These are phyloP conservation scores for Sylvicapra grimmia DNA, from an alignment of 2,113 vertebrate genomes.

Conservation along the genomic window DNA sequence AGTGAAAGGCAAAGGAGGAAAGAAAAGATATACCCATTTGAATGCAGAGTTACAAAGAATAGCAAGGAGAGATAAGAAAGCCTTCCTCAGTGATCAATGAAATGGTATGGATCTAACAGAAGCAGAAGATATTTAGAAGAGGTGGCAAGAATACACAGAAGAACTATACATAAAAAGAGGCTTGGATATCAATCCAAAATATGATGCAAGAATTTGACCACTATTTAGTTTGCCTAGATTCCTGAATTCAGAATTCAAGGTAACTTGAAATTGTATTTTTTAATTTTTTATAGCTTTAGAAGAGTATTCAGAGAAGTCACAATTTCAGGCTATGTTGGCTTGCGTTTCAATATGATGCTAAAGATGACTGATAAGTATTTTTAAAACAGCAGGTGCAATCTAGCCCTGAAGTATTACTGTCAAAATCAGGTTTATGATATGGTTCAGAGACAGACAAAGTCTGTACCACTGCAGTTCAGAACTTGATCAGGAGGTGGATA, in stretches of 20 bases:
- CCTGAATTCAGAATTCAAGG: neutral
- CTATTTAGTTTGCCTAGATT: neutral
- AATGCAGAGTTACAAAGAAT: neutral
- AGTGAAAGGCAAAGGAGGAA: neutral
- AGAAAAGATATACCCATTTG: neutral
- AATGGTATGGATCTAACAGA: neutral
- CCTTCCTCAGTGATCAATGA: neutral
- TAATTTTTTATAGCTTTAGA: neutral
- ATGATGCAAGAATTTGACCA: neutral
- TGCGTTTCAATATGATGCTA: neutral
- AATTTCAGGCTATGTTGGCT: neutral
- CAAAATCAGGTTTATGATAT: neutral
- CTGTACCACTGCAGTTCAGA: neutral
- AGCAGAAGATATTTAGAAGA: neutral
- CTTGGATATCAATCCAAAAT: neutral
- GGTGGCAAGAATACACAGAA: neutral
- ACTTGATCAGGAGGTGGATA: neutral
- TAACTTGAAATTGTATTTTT: neutral
- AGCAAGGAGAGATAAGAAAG: neutral
- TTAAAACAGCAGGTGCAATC: neutral
- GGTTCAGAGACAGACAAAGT: neutral
- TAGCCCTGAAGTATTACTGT: conserved; percentile 7
- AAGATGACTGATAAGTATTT: neutral
- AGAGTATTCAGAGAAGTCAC: neutral
- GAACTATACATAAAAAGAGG: neutral